Conservation (phyloP, 2,888 invertebrate species). For the Hyposoter dolosus region DNA sequence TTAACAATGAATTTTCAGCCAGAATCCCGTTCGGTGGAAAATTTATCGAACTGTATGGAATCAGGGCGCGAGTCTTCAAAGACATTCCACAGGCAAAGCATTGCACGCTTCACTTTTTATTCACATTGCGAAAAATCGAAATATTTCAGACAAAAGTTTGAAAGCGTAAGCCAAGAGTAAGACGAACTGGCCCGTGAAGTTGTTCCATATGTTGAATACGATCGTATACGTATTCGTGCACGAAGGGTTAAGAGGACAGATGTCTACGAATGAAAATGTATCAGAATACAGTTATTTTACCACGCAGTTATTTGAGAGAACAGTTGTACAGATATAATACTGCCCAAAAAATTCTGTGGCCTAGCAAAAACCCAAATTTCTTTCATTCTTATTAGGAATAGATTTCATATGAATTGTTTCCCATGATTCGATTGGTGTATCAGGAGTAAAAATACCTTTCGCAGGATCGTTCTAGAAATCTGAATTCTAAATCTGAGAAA, state of each 20-base stretch:
- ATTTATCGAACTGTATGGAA: not conserved
- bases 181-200: conserved; percentile 14
- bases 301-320: too few species aligned
- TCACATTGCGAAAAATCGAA: not conserved
- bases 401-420: not conserved
- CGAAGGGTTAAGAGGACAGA: too few species aligned
- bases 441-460: not conserved
- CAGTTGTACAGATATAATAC: too few species aligned
- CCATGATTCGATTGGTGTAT: not conserved
- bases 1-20: too few species aligned
- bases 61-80: not conserved
- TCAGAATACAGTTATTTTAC: too few species aligned
- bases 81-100: not conserved
- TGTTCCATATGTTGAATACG: conserved; percentile 34
- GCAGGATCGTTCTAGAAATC: not conserved
- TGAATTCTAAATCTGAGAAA: not conserved
- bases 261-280: too few species aligned
- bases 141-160: conserved; percentile 1
- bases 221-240: too few species aligned
- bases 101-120: conserved; percentile 7
- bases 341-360: conserved; percentile 21
- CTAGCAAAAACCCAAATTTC: conserved; percentile 31
- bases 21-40: not conserved
- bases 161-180: conserved; percentile 2
- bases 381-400: conserved; percentile 4